phyloP scores from a whole-genome alignment of 2,113 vertebrate genomes.

The Antennarius striatus region DNA sequence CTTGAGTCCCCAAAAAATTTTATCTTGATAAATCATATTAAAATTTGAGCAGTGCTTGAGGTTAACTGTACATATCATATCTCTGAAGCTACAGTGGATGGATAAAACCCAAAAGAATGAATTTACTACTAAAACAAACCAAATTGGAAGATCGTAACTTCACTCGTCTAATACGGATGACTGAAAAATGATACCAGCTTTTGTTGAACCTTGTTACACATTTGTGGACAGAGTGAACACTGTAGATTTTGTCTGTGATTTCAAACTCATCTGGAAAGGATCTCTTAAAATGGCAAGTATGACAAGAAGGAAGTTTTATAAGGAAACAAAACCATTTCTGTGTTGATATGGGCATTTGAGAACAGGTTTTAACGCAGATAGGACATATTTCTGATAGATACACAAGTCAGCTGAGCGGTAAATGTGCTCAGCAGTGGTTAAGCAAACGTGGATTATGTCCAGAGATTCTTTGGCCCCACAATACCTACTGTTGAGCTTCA shows the following conservation, averaged over 20 bases:
- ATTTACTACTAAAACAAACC: too few relatives aligned
- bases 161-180: too few relatives aligned
- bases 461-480: slow-evolving; percentile 22
- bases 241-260: not conserved
- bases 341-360: not conserved
- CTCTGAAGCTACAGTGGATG: not conserved
- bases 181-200: too few relatives aligned
- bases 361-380: slow-evolving; percentile 3
- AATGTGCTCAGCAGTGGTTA: slow-evolving; percentile 42
- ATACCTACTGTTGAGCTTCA: slow-evolving; percentile 33
- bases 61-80: too few relatives aligned
- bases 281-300: not conserved
- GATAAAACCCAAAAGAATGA: too few relatives aligned
- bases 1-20: too few relatives aligned
- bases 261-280: not conserved
- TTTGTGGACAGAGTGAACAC: too few relatives aligned
- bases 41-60: not conserved
- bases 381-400: slow-evolving; percentile 11
- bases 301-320: not conserved
- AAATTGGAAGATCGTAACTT: too few relatives aligned
- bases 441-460: slow-evolving; percentile 43
- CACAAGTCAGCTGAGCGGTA: slow-evolving; percentile 36
- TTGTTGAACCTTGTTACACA: too few relatives aligned
- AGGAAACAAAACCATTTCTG: not conserved
- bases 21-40: not conserved